phyloP scores from a whole-genome alignment of 2,888 invertebrate genomes.

The Hirtodrosophila cameraria region DNA sequence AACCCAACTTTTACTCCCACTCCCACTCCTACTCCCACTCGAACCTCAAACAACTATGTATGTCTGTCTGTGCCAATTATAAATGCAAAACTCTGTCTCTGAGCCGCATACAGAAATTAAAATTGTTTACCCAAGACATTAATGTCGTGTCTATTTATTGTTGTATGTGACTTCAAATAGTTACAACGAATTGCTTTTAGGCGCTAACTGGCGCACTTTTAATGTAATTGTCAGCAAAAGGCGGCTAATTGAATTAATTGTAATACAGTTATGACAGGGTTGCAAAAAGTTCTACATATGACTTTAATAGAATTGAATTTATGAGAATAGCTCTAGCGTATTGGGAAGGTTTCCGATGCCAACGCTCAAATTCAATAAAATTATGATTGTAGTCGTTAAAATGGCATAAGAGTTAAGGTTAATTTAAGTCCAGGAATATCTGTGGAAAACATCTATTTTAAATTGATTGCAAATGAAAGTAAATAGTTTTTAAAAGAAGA shows the following conservation, averaged over 20 bases:
- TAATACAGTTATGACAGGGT: neutral
- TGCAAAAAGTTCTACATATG: no score
- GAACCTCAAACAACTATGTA: neutral
- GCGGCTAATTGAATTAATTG: constrained; percentile 7
- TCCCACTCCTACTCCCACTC: neutral
- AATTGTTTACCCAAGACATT: constrained; percentile 78
- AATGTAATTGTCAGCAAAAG: constrained; percentile 16
- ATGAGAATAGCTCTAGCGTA: no score
- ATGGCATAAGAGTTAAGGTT: no score
- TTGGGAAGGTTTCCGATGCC: no score
- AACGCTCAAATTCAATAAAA: no score
- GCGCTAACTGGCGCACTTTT: constrained; percentile 55
- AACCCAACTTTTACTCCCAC: neutral
- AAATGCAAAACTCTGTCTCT: constrained; percentile 57
- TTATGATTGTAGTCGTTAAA: no score
- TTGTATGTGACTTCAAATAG: constrained; percentile 39
- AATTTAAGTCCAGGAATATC: no score
- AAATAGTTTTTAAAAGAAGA: no score
- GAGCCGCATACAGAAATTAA: constrained; percentile 59
- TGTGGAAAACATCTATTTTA: no score
- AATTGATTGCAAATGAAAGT: no score
- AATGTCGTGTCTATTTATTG: constrained; percentile 53
- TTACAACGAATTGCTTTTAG: constrained; percentile 75
- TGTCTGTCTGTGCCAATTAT: constrained; percentile 45
- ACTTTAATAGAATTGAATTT: no score